Evolutionary conservation across 37 sponge, comb jelly and placozoan species (phyloP), one percentile per base, ranked within the genome.

Genomic region (Axinella damicornis): DNA sequence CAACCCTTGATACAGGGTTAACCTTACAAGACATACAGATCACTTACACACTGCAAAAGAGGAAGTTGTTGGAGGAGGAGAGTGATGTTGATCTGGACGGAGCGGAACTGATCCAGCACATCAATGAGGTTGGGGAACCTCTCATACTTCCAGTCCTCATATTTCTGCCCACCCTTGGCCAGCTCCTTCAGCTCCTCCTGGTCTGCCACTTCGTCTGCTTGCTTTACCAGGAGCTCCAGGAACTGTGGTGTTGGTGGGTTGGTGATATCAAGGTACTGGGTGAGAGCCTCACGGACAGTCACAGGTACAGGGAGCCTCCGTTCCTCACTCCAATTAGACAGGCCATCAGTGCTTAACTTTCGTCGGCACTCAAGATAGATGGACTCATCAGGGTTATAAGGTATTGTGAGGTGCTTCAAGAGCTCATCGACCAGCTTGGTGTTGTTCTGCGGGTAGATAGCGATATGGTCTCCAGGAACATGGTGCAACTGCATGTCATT

Each of bases 71-170:
- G 67, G 16, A 95, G 81, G 5, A 95, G 69, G 30, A 92, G n/a
- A 2, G 83, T 70, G 18, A 79, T 71, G n/a, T 92, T 87, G 16
- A 95, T 36, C 57, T 92, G 79, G 34, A 95, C 90, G 11, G 96
- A 95, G 34, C 74, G 89, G 61, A 92, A 92, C 80, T 93, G 85
- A 40, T 88, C 74, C 30, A 92, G 28, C 20, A 95, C 94, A 38
- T 95, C 96, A 13, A 60, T 12, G 24, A 95, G 31, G 71, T 71
- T 89, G 2, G 96, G 94, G 70, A 78, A 95, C 25, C 92, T 28
- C 57, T 82, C 82, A 76, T 82, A 95, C 67, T 95, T 95, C 96
- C 96, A 95, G 60, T 95, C 96, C 62, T 95, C 96, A 69, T 95
- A 95, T 32, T 69, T 79, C 17, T 71, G 70, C 21, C 89, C 86